These are phyloP conservation scores for Julus scandinavius DNA, from an alignment of 2,888 invertebrate species.

Conservation along the genomic window DNA sequence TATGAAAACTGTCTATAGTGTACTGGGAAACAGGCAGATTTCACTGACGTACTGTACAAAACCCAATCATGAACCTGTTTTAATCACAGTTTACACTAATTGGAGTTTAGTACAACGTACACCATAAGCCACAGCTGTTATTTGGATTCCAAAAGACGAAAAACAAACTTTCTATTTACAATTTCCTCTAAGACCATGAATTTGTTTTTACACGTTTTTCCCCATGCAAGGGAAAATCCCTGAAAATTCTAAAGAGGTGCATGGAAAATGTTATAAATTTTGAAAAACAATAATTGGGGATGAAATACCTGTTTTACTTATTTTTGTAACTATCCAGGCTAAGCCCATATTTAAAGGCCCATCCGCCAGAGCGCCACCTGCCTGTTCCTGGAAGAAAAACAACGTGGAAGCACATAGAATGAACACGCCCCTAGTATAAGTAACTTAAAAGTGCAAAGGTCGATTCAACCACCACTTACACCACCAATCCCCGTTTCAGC, in stretches of 20 bases:
- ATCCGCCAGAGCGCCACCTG: neutral
- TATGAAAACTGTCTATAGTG: no score
- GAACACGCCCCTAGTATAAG: slow-evolving; percentile 11
- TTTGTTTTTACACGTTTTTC: no score
- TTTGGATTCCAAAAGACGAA: no score
- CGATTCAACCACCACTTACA: slow-evolving; percentile 16
- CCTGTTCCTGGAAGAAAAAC: slow-evolving; percentile 25
- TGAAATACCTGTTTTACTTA: neutral
- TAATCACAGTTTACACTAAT: neutral
- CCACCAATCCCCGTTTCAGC: neutral
- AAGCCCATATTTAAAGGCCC: neutral
- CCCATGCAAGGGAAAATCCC: no score
- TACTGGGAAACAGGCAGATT: no score
- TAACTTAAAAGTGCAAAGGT: slow-evolving; percentile 39
- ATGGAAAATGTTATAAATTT: neutral
- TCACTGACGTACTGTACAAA: no score
- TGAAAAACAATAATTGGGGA: neutral
- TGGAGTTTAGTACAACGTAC: neutral
- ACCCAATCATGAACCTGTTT: neutral
- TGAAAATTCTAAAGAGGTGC: no score
- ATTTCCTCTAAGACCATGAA: neutral
- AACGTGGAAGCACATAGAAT: slow-evolving; percentile 27
- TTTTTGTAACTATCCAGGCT: neutral
- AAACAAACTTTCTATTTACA: neutral
- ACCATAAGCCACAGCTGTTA: neutral